phyloP scores from a whole-genome alignment of 1,140 invertebrate species.

The Lucilia sericata region DNA sequence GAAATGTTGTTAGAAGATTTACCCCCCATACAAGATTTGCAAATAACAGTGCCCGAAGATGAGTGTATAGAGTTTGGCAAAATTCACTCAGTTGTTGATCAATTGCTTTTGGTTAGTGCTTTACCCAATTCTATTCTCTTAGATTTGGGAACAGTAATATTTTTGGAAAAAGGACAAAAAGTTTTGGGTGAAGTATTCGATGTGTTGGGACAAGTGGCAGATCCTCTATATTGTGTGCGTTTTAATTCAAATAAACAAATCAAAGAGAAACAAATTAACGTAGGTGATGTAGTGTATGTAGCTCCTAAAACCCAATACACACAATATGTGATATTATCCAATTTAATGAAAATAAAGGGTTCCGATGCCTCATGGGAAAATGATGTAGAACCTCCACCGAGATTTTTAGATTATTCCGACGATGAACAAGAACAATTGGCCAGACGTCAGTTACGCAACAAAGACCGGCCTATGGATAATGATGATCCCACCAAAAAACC shows the following conservation, averaged over 20 bases:
- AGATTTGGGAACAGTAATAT: conserved; percentile 87
- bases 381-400: conserved; percentile 82
- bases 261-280: conserved; percentile 72
- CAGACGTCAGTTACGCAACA: conserved; percentile 67
- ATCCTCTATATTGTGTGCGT: conserved; percentile 84
- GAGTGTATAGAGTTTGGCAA: conserved; percentile 81
- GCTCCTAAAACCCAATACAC: conserved; percentile 82
- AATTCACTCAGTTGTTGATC: conserved; percentile 78
- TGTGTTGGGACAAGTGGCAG: conserved; percentile 84
- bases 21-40: conserved; percentile 85
- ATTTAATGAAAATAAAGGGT: conserved; percentile 80
- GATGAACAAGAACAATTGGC: conserved; percentile 83
- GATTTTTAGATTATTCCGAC: conserved; percentile 85
- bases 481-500: conserved; percentile 31
- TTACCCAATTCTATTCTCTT: conserved; percentile 78
- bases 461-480: conserved; percentile 49
- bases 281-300: conserved; percentile 81
- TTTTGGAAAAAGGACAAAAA: conserved; percentile 79
- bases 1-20: conserved; percentile 75
- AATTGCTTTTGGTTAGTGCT: conserved; percentile 80
- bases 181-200: conserved; percentile 87
- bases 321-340: conserved; percentile 78
- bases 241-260: conserved; percentile 86
- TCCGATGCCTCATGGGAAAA: conserved; percentile 87
- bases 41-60: conserved; percentile 81